phyloP scores from a whole-genome alignment of 64 coral and sea anemone species.

The Anthopleura sola region DNA sequence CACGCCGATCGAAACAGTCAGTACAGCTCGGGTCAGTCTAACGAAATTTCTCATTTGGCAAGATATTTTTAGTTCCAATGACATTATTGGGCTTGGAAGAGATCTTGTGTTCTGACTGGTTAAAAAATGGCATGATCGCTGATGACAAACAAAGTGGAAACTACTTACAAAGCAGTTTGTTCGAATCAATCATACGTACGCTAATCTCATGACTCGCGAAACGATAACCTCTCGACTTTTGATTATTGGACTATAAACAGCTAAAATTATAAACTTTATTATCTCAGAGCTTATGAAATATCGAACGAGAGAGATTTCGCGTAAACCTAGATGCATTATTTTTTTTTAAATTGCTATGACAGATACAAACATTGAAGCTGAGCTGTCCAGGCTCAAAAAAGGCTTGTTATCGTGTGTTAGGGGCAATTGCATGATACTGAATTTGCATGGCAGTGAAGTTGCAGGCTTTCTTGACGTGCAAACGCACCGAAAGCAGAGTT shows the following conservation, averaged over 20 bases:
- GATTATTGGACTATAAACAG: background rate
- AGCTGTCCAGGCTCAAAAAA: no score
- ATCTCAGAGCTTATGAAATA: background rate
- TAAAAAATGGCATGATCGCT: conserved; percentile 17
- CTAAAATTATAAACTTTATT: background rate
- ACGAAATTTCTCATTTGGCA: background rate
- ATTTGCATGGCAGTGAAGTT: no score
- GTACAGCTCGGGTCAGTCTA: no score
- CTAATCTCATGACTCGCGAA: background rate
- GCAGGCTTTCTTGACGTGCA: no score
- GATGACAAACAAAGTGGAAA: conserved; percentile 19
- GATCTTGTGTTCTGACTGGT: conserved; percentile 16
- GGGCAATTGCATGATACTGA: no score
- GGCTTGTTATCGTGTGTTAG: no score
- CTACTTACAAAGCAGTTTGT: background rate
- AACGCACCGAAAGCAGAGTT: no score
- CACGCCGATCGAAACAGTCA: background rate
- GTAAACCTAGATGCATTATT: no score
- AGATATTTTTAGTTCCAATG: background rate
- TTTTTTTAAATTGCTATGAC: no score
- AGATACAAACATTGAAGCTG: no score
- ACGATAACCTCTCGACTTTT: background rate
- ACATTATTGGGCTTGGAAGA: background rate
- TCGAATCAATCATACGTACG: conserved; percentile 3
- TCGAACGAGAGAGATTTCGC: background rate